phyloP scores from a whole-genome alignment of 2,113 vertebrate genomes.

The Nasalis larvatus region DNA sequence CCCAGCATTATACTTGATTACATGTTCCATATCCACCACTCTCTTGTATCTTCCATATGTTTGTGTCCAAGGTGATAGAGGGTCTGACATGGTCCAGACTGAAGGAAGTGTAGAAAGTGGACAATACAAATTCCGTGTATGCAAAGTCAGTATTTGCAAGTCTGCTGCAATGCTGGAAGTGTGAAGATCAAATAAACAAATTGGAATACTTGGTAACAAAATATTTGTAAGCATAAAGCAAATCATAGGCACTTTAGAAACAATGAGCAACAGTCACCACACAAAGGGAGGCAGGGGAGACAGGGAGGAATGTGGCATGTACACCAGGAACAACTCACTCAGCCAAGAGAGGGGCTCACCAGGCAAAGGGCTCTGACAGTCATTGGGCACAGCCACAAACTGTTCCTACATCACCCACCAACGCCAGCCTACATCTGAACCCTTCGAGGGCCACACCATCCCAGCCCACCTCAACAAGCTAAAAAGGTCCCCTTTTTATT shows the following conservation, averaged over 20 bases:
- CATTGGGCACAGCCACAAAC: rapidly evolving
- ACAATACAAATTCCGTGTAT: not conserved
- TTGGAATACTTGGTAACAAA: not conserved
- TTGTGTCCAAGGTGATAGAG: not conserved
- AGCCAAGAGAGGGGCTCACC: too few relatives aligned
- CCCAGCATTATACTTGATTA: not conserved
- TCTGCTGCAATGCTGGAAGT: not conserved
- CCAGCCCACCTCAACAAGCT: rapidly evolving
- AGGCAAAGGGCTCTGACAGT: too few relatives aligned
- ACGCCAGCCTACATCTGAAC: not conserved
- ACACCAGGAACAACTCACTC: not conserved
- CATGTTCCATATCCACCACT: not conserved
- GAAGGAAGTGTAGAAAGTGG: not conserved
- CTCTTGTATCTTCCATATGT: not conserved
- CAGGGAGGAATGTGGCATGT: not conserved
- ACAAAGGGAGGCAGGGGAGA: not conserved
- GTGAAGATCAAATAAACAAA: not conserved
- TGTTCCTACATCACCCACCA: not conserved
- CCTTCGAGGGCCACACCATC: not conserved
- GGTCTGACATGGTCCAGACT: not conserved
- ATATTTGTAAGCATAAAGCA: not conserved
- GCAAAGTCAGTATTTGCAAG: not conserved
- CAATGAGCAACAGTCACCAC: not conserved
- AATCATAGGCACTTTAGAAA: not conserved
- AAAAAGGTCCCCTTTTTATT: not conserved